Conservation (phyloP, 2,797 vertebrate genomes). For the Catostomus latipinnis region DNA sequence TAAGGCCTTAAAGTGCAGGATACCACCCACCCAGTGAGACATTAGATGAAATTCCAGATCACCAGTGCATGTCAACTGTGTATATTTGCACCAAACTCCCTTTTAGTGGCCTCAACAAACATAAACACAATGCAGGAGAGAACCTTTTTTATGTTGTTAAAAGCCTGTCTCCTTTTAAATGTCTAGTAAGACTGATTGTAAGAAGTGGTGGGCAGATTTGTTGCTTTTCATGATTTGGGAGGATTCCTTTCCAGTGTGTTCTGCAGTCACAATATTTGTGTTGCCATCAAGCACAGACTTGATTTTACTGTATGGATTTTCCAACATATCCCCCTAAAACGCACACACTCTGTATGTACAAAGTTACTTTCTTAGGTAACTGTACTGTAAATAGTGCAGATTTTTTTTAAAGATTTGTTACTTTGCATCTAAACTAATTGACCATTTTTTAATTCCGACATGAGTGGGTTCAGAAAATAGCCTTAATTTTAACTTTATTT, state of each 20-base stretch:
- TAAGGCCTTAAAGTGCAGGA: neutral
- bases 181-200: neutral
- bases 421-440: neutral
- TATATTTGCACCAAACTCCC: neutral
- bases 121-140: constrained; percentile 10
- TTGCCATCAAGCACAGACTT: constrained; percentile 12
- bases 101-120: neutral
- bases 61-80: constrained; percentile 1
- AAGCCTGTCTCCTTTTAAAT: constrained; percentile 17
- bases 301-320: neutral
- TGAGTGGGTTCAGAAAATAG: constrained; percentile 6
- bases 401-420: neutral
- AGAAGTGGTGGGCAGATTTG: neutral
- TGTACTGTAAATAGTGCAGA: neutral
- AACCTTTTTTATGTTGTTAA: constrained; percentile 1
- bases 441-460: neutral
- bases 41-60: constrained; percentile 3
- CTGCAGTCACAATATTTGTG: neutral
- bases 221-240: neutral
- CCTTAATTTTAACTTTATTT: neutral
- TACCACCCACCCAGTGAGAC: constrained; percentile 3
- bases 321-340: constrained; percentile 4
- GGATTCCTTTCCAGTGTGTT: neutral
- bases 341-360: neutral
- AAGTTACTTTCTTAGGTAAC: neutral